phyloP scores from a whole-genome alignment of 1,140 invertebrate genomes.

The Atta colombica region DNA sequence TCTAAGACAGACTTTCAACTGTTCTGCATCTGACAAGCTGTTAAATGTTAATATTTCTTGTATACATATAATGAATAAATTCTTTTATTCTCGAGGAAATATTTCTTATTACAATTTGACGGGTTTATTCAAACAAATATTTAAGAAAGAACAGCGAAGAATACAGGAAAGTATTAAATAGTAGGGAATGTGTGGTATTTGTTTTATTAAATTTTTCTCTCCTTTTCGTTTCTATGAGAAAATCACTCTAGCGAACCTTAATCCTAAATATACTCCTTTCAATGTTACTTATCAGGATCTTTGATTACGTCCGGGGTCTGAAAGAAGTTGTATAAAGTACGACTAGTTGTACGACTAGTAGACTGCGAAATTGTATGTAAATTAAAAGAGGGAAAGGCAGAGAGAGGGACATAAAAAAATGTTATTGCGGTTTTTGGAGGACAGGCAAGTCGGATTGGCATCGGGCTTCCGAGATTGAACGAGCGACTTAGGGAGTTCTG shows the following conservation, averaged over 20 bases:
- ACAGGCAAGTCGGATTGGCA: slow-evolving; percentile 46
- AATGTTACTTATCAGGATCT: slow-evolving; percentile 54
- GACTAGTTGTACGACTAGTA: not conserved
- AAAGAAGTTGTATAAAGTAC: slow-evolving; percentile 37
- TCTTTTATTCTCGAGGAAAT: not conserved
- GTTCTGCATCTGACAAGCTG: slow-evolving; percentile 28
- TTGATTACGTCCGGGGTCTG: slow-evolving; percentile 43
- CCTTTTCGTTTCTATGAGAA: not conserved
- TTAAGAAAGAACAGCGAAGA: not conserved
- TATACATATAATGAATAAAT: slow-evolving; percentile 4
- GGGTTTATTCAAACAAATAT: slow-evolving; percentile 30
- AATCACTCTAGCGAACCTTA: slow-evolving; percentile 24
- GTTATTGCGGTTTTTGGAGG: slow-evolving; percentile 60
- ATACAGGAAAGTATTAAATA: slow-evolving; percentile 25
- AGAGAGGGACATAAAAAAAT: slow-evolving; percentile 50
- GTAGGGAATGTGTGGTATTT: not conserved
- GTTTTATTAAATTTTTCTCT: slow-evolving; percentile 29
- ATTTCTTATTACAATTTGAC: slow-evolving; percentile 29
- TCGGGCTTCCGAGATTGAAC: slow-evolving; percentile 69
- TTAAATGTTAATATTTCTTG: slow-evolving; percentile 43
- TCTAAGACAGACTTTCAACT: not conserved
- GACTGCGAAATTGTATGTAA: slow-evolving; percentile 68
- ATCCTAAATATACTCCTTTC: slow-evolving; percentile 18
- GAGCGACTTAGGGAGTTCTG: slow-evolving; percentile 71
- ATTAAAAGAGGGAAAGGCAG: slow-evolving; percentile 59